Percentiles rank a stretch among this genome's conserved stretches.
phyloP scores from a whole-genome alignment of 2,888 invertebrate genomes.

The Nemoura dubitans region DNA sequence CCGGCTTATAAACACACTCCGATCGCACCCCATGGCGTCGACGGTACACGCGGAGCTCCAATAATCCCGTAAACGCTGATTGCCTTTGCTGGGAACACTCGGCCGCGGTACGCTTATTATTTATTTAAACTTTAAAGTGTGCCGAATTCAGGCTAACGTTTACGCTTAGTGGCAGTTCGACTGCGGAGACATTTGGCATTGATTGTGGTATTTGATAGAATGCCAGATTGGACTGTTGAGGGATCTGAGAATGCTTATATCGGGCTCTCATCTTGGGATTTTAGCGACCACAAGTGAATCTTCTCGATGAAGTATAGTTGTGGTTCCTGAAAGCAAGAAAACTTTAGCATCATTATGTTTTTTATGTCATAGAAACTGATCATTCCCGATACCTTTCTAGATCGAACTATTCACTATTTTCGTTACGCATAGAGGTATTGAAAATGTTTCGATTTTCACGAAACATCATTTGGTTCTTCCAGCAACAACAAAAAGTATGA shows the following conservation, averaged over 20 bases:
- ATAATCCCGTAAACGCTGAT: background rate
- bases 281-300: background rate
- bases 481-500: too few species aligned
- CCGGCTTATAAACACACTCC: conserved; percentile 8
- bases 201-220: background rate
- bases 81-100: background rate
- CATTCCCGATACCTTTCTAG: too few species aligned
- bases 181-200: background rate
- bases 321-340: too few species aligned
- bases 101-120: background rate
- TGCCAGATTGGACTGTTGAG: too few species aligned
- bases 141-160: background rate
- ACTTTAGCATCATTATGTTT: too few species aligned
- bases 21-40: background rate
- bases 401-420: too few species aligned
- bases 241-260: too few species aligned
- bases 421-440: too few species aligned
- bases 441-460: too few species aligned
- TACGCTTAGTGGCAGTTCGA: background rate
- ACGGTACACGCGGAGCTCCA: background rate
- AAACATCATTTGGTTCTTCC: too few species aligned
- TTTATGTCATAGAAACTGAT: too few species aligned
- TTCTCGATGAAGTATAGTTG: too few species aligned
- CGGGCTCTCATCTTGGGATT: background rate
- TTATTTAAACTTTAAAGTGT: background rate